Evolutionary conservation across 1,140 invertebrate species (phyloP).

Genomic region (Diabrotica undecimpunctata): DNA sequence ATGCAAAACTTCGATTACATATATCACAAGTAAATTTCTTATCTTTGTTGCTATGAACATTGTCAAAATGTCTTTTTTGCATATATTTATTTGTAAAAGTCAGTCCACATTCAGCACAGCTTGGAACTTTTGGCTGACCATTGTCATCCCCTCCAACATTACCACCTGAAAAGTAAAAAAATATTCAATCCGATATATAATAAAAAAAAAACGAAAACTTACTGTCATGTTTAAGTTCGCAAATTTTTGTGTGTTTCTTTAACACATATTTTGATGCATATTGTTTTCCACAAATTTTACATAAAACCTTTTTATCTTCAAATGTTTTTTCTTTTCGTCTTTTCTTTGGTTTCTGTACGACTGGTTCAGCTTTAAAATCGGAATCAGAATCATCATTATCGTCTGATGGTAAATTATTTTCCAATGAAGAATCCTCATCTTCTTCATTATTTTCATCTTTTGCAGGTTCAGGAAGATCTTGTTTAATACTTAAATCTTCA

Average conservation of each 20-base stretch:
- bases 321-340: conserved; percentile 3
- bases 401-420: conserved; percentile 13
- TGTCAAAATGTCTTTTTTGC: conserved; percentile 30
- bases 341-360: conserved; percentile 14
- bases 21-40: conserved; percentile 62
- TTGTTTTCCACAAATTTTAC: conserved; percentile 21
- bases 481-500: conserved; percentile 7
- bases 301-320: conserved; percentile 6
- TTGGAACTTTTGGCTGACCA: background rate
- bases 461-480: conserved; percentile 4
- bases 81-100: conserved; percentile 34
- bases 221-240: conserved; percentile 10
- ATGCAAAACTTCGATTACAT: conserved; percentile 72
- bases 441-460: conserved; percentile 5
- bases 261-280: conserved; percentile 10
- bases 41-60: conserved; percentile 55
- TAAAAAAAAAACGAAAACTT: no score
- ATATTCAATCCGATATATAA: background rate
- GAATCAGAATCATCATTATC: conserved; percentile 19
- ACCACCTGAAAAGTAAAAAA: conserved; percentile 4
- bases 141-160: conserved; percentile 5
- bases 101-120: conserved; percentile 26
- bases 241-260: conserved; percentile 19
- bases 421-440: conserved; percentile 3
- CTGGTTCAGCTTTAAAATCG: conserved; percentile 15